A percentile compares a stretch with the other conserved stretches of the same genome.
phyloP scores from a whole-genome alignment of 2,113 vertebrate species.

The Helogale parvula region DNA sequence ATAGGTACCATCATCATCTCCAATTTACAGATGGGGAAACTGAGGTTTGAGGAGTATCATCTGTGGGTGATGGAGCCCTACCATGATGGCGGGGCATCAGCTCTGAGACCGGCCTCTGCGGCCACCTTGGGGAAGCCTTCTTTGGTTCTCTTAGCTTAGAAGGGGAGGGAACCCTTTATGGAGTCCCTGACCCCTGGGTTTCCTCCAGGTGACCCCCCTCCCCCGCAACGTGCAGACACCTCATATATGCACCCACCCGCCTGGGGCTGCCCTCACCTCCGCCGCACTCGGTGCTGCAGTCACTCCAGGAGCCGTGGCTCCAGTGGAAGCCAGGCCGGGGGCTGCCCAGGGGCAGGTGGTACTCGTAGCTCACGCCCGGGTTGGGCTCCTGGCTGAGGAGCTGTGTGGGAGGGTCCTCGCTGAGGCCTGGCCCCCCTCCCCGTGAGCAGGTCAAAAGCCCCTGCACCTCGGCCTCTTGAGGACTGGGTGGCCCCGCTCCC shows the following conservation, averaged over 20 bases:
- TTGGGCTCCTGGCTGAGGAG: conserved; percentile 95
- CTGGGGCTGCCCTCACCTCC: conserved; percentile 87
- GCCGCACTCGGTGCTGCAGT: conserved; percentile 93
- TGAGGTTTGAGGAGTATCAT: background rate
- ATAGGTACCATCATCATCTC: background rate
- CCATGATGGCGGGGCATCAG: too few species aligned
- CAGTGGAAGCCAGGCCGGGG: conserved; percentile 89
- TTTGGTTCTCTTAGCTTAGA: background rate
- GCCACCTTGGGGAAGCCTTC: background rate
- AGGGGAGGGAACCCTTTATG: background rate
- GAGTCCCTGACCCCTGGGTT: background rate
- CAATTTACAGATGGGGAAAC: background rate
- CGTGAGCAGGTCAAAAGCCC: too few species aligned
- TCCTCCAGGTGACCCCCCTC: background rate
- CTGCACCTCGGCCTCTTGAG: accelerated
- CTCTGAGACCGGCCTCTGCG: background rate
- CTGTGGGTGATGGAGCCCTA: background rate
- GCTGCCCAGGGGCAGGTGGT: conserved; percentile 86
- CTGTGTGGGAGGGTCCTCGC: conserved; percentile 77
- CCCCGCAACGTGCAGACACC: background rate
- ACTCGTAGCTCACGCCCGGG: conserved; percentile 93
- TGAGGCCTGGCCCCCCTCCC: background rate
- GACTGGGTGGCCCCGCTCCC: background rate
- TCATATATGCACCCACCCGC: background rate
- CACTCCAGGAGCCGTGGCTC: conserved; percentile 94